Percentiles rank a stretch among this genome's conserved stretches.
phyloP scores from a whole-genome alignment of 2,797 vertebrate species.

The Leptoclinus maculatus region DNA sequence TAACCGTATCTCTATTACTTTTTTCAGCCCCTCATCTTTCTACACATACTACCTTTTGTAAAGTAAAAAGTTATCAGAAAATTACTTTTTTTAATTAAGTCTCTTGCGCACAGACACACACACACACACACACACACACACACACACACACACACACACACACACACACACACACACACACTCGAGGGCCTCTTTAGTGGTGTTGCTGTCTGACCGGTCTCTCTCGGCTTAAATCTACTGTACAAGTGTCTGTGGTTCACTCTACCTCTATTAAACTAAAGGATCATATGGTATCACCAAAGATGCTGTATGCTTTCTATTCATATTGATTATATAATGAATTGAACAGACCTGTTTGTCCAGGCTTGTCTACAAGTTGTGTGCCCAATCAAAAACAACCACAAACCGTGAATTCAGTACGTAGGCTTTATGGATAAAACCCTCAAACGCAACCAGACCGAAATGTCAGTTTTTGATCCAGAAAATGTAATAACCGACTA shows the following conservation, averaged over 20 bases:
- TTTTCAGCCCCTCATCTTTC: constrained; percentile 10
- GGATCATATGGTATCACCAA: neutral
- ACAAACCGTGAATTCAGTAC: neutral
- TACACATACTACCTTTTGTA: constrained; percentile 24
- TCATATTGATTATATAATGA: constrained; percentile 16
- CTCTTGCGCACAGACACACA: neutral
- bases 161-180: neutral
- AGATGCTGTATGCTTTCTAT: neutral
- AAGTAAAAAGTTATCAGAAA: constrained; percentile 66
- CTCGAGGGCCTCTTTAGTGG: neutral
- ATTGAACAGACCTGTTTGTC: neutral
- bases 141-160: neutral
- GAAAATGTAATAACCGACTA: neutral
- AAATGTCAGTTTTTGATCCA: neutral
- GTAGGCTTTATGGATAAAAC: neutral
- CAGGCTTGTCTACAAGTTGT: neutral
- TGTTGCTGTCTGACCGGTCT: neutral
- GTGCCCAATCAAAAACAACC: neutral
- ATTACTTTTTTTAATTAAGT: constrained; percentile 65
- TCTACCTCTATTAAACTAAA: constrained; percentile 21
- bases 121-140: neutral
- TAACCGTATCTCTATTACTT: constrained; percentile 1
- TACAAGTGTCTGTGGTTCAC: constrained; percentile 5
- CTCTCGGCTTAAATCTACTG: constrained; percentile 7
- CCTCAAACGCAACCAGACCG: neutral